Evolutionary conservation across 2,113 vertebrate genomes (phyloP).

Genomic region (Spheniscus mendiculus): DNA sequence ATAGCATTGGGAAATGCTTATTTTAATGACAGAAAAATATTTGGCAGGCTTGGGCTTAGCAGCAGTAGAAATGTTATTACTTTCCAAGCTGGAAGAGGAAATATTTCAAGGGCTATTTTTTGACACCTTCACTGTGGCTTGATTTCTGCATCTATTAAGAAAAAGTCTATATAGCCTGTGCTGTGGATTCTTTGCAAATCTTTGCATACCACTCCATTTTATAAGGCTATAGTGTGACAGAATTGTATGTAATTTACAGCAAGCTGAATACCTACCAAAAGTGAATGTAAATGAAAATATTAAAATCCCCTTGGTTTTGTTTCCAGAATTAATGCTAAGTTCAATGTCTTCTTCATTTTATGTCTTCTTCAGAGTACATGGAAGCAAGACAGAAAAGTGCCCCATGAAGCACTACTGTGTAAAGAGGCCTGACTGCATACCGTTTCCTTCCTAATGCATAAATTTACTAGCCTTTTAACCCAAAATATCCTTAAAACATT

Average conservation of each 20-base stretch:
- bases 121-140: slow-evolving; percentile 47
- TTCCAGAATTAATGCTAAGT: background rate
- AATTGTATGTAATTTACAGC: background rate
- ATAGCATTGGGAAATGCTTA: slow-evolving; percentile 54
- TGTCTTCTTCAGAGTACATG: background rate
- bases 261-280: background rate
- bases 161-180: background rate
- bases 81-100: slow-evolving; percentile 39
- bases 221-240: background rate
- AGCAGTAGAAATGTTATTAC: slow-evolving; percentile 51
- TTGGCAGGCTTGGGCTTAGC: slow-evolving; percentile 36
- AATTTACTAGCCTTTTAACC: background rate
- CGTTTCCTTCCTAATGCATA: background rate
- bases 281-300: background rate
- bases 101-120: slow-evolving; percentile 60
- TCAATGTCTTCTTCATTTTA: background rate
- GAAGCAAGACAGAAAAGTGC: background rate
- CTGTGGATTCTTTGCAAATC: slow-evolving; percentile 4
- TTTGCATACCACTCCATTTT: slow-evolving; percentile 22
- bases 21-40: slow-evolving; percentile 67
- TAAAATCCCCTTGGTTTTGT: background rate
- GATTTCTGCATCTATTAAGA: slow-evolving; percentile 57
- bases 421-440: background rate
- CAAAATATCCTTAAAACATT: background rate
- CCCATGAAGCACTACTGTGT: background rate